These are phyloP conservation scores for Amblyornis subalaris DNA, from an alignment of 2,113 vertebrate species.

Conservation along the genomic window DNA sequence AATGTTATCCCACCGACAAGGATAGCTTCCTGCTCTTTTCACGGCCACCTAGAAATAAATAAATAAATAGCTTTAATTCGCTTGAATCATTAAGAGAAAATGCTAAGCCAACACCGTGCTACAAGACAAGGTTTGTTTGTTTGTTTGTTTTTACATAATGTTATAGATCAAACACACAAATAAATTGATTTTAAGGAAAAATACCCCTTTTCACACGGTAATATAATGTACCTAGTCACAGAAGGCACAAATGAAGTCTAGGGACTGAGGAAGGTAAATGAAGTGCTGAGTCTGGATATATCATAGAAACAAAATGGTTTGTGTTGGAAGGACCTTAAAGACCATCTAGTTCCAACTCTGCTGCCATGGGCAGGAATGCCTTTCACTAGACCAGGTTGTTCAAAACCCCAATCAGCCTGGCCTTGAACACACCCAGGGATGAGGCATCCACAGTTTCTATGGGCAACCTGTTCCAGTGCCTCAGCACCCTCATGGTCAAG, in stretches of 20 bases:
- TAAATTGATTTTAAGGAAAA: neutral
- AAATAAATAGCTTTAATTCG: neutral
- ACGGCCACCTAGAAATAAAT: fast-evolving
- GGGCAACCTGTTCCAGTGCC: neutral
- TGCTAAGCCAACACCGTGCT: neutral
- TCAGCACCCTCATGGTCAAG: neutral
- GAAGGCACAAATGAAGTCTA: neutral
- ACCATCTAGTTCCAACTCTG: fast-evolving
- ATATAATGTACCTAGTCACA: fast-evolving
- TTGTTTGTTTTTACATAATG: neutral
- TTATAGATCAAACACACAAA: neutral
- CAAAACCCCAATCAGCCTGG: neutral
- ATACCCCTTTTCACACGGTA: neutral
- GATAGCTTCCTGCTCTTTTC: neutral
- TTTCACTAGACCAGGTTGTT: neutral
- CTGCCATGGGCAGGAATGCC: no score
- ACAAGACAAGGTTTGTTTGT: neutral
- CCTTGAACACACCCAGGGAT: neutral
- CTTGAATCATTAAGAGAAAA: fast-evolving
- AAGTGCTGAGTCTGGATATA: neutral
- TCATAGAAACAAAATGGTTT: neutral
- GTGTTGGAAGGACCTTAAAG: neutral
- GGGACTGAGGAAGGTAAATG: neutral
- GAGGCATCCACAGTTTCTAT: neutral
- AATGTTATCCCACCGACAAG: fast-evolving